Conservation (phyloP, 2,888 invertebrate genomes). For the Buathra laborator region DNA sequence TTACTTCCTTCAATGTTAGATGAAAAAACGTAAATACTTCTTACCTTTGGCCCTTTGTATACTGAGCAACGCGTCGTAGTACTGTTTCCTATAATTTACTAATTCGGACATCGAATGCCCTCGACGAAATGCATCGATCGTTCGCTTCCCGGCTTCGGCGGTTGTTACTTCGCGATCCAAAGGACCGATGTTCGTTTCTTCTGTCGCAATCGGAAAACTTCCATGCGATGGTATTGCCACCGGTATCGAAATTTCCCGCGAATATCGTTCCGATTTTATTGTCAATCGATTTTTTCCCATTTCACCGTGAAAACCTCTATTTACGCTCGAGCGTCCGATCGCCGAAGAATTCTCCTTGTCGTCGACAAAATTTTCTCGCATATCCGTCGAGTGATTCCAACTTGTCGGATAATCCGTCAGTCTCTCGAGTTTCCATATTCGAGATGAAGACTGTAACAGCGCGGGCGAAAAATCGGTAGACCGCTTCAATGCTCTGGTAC, state of each 20-base stretch:
- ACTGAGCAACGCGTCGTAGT: slow-evolving; percentile 76
- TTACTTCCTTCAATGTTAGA: background rate
- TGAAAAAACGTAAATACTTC: slow-evolving; percentile 43
- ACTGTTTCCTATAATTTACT: slow-evolving; percentile 76
- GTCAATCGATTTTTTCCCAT: slow-evolving; percentile 58
- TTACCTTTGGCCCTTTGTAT: slow-evolving; percentile 78
- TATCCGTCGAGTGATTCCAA: slow-evolving; percentile 7
- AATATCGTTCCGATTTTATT: slow-evolving; percentile 64
- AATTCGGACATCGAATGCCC: slow-evolving; percentile 72
- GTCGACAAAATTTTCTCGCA: background rate
- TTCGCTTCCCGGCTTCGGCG: slow-evolving; percentile 9
- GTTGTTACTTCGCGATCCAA: background rate
- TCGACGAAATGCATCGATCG: slow-evolving; percentile 48
- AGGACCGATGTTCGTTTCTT: slow-evolving; percentile 2
- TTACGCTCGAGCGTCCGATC: slow-evolving; percentile 7
- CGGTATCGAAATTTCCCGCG: slow-evolving; percentile 46
- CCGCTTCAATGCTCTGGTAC: slow-evolving; percentile 29
- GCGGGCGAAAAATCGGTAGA: background rate
- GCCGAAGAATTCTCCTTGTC: background rate
- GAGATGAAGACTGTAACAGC: background rate
- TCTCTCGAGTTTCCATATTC: slow-evolving; percentile 9
- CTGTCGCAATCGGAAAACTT: slow-evolving; percentile 14
- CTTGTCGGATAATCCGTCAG: background rate
- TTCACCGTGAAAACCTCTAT: slow-evolving; percentile 58
- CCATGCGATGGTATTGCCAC: background rate